Percentiles rank a stretch among this genome's conserved stretches.
Conservation (phyloP, 2,888 invertebrate genomes). For the Aporophyla lueneburgensis region DNA sequence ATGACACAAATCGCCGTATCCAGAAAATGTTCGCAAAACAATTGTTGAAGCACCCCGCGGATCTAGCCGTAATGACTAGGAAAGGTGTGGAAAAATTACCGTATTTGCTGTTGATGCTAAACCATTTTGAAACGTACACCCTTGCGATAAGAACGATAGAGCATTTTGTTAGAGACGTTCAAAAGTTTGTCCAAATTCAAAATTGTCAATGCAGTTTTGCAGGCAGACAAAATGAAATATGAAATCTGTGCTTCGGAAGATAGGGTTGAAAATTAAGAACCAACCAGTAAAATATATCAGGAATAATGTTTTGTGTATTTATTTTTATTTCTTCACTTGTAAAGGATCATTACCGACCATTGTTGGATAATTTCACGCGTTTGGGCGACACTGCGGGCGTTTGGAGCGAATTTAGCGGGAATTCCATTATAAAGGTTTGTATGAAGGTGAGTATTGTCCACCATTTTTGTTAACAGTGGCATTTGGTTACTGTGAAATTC, state of each 20-base stretch:
- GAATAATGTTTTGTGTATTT: conserved; percentile 79
- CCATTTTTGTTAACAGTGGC: conserved; percentile 74
- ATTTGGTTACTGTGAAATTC: conserved; percentile 72
- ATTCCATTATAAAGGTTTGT: conserved; percentile 78
- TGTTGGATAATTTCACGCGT: conserved; percentile 89
- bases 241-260: neutral
- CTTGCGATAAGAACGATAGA: conserved; percentile 39
- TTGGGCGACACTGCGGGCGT: conserved; percentile 88
- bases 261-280: conserved; percentile 67
- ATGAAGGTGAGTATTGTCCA: conserved; percentile 75
- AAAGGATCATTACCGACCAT: conserved; percentile 88
- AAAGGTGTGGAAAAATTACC: conserved; percentile 78
- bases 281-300: conserved; percentile 65
- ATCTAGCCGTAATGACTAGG: conserved; percentile 81
- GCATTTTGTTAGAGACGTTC: neutral
- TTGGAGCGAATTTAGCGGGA: conserved; percentile 84
- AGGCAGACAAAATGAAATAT: conserved; percentile 19
- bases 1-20: conserved; percentile 80
- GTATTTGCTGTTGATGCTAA: conserved; percentile 23
- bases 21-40: conserved; percentile 82
- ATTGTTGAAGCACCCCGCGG: conserved; percentile 80
- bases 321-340: conserved; percentile 86
- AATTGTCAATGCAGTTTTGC: conserved; percentile 60
- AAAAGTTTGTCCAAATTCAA: conserved; percentile 44
- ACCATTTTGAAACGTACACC: conserved; percentile 32